phyloP scores from a whole-genome alignment of 2,113 vertebrate genomes.

The Sinocyclocheilus grahami region DNA sequence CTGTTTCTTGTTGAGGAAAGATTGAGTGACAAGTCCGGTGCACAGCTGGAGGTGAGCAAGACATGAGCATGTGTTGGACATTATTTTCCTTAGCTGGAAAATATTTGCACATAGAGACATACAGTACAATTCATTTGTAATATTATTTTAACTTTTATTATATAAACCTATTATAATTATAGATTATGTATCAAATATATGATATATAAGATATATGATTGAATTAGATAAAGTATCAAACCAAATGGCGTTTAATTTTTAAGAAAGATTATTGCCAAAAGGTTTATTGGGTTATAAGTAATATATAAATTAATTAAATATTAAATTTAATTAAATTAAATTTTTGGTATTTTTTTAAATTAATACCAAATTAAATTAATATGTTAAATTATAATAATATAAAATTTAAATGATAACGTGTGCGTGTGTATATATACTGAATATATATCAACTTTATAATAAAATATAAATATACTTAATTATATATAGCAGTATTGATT shows the following conservation, averaged over 20 bases:
- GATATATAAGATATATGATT: too few species aligned
- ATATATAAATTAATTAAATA: too few species aligned
- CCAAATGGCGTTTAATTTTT: background rate
- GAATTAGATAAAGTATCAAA: background rate
- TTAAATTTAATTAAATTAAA: too few species aligned
- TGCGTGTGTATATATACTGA: too few species aligned
- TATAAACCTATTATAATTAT: background rate
- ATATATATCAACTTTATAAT: too few species aligned
- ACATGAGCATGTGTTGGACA: background rate
- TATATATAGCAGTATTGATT: background rate
- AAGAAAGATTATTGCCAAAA: background rate
- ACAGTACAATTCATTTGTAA: background rate
- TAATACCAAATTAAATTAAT: too few species aligned
- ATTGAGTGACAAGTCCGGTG: constrained; percentile 18
- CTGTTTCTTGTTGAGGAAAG: constrained; percentile 4
- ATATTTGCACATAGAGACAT: background rate
- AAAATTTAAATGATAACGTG: too few species aligned
- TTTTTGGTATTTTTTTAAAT: too few species aligned
- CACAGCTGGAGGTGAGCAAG: constrained; percentile 33
- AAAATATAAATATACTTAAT: too few species aligned
- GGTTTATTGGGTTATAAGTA: background rate
- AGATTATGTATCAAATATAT: background rate
- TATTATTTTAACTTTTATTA: background rate
- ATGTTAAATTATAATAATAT: too few species aligned
- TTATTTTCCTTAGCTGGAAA: background rate